Evolutionary conservation across 2,888 invertebrate genomes (phyloP).

Genomic region (Agonopterix arenella): DNA sequence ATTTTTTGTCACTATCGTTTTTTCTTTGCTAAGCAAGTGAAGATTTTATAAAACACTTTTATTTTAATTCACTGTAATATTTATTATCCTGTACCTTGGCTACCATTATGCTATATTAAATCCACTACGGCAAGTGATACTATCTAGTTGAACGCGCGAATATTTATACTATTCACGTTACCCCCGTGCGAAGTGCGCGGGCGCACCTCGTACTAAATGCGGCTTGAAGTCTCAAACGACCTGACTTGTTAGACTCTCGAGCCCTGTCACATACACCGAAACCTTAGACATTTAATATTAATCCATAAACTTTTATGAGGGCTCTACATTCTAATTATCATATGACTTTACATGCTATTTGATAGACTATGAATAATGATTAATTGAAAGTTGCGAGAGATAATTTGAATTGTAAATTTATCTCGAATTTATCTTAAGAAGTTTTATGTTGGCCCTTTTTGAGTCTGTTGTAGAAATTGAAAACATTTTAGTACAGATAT

Average conservation of each 20-base stretch:
- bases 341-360: neutral
- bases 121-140: constrained; percentile 67
- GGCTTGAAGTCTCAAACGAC: neutral
- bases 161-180: constrained; percentile 62
- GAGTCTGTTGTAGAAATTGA: too few species aligned
- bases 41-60: neutral
- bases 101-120: constrained; percentile 61
- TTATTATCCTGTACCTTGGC: constrained; percentile 51
- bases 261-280: constrained; percentile 25
- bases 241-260: constrained; percentile 10
- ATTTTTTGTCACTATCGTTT: too few species aligned
- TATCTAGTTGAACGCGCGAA: constrained; percentile 38
- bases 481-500: too few species aligned
- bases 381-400: neutral
- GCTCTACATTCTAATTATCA: constrained; percentile 5
- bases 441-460: too few species aligned
- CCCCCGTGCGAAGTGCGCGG: constrained; percentile 40
- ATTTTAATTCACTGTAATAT: neutral
- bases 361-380: constrained; percentile 3
- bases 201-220: constrained; percentile 13
- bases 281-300: constrained; percentile 6
- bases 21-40: neutral
- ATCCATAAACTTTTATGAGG: constrained; percentile 9
- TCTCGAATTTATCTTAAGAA: too few species aligned
- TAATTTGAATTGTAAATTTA: constrained; percentile 9